Percentiles rank a stretch among this genome's conserved stretches.
These are phyloP conservation scores for Ectropis grisescens DNA, from an alignment of 1,140 invertebrate genomes.

Conservation along the genomic window DNA sequence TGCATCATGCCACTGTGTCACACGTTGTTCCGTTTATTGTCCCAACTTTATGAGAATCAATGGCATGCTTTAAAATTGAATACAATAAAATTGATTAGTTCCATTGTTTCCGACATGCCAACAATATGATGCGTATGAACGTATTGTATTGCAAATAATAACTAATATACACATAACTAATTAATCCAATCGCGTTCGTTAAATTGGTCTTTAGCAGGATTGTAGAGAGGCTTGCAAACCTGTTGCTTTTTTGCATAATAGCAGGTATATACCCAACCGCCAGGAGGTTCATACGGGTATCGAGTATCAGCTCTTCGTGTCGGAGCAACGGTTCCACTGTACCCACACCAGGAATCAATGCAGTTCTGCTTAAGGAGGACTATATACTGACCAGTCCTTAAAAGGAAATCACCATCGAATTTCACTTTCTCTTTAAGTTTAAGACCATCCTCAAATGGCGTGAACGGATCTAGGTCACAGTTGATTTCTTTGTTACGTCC, in stretches of 20 bases:
- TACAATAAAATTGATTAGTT: too few species aligned
- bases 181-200: too few species aligned
- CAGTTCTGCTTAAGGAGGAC: constrained; percentile 28
- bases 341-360: constrained; percentile 39
- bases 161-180: too few species aligned
- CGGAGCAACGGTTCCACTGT: constrained; percentile 15
- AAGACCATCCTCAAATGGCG: constrained; percentile 25
- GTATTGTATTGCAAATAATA: too few species aligned
- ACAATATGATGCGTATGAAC: too few species aligned
- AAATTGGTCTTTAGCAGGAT: too few species aligned
- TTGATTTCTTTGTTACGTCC: constrained; percentile 18
- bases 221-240: constrained; percentile 33
- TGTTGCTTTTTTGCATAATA: constrained; percentile 49
- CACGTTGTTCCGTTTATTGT: too few species aligned
- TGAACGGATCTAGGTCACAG: constrained; percentile 37
- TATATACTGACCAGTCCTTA: constrained; percentile 26
- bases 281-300: constrained; percentile 35
- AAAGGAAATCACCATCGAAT: constrained; percentile 22
- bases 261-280: constrained; percentile 42
- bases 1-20: too few species aligned
- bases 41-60: too few species aligned
- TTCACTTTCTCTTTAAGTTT: constrained; percentile 20
- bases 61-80: too few species aligned
- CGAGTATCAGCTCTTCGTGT: constrained; percentile 12
- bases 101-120: too few species aligned